Conservation (phyloP, 2,113 vertebrate genomes). For the Chelonoidis abingdonii region DNA sequence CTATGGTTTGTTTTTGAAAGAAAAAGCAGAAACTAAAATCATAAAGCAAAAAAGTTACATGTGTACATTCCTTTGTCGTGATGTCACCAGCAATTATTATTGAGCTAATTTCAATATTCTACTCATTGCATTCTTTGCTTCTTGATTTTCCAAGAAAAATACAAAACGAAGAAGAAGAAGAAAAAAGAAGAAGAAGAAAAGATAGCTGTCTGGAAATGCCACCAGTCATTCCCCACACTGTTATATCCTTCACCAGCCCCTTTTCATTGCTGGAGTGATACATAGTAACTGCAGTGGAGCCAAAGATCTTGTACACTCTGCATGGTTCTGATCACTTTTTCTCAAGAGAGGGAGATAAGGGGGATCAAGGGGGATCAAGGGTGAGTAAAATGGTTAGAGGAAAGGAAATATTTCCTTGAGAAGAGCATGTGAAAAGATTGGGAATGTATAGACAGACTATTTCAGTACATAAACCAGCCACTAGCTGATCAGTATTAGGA, state of each 20-base stretch:
- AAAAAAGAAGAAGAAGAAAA: no score
- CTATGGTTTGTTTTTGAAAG: neutral
- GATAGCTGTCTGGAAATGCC: neutral
- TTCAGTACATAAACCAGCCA: neutral
- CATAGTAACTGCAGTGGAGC: neutral
- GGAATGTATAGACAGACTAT: neutral
- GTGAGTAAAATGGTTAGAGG: neutral
- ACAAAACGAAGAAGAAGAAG: neutral
- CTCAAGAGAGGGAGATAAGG: neutral
- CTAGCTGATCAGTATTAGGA: neutral
- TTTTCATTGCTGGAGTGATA: neutral
- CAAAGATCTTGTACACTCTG: neutral
- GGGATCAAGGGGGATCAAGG: neutral
- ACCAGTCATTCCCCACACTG: neutral
- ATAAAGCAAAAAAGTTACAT: neutral
- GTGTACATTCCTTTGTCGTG: neutral
- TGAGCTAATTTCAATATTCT: neutral
- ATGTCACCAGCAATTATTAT: neutral
- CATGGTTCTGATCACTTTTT: neutral
- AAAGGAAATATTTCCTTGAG: neutral
- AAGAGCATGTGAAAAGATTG: neutral
- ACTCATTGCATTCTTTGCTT: neutral
- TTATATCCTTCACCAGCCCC: neutral
- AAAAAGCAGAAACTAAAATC: neutral
- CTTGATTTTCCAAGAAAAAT: neutral